Evolutionary conservation across 2,113 vertebrate species (phyloP).

Genomic region (Notothenia rossii): DNA sequence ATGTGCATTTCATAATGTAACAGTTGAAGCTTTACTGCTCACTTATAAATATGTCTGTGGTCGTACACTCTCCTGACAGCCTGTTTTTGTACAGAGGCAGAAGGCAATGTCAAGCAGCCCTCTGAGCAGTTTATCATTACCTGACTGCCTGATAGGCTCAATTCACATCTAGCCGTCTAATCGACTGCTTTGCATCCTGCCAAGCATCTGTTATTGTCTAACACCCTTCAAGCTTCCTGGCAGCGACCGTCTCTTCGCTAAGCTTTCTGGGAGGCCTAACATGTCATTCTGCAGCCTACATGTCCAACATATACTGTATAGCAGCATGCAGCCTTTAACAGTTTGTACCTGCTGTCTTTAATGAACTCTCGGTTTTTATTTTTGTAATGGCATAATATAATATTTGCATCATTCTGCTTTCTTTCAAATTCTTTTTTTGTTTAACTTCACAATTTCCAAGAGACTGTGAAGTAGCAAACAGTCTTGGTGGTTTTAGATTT

Average conservation of each 20-base stretch:
- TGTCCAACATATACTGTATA: conserved; percentile 17
- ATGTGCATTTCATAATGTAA: conserved; percentile 21
- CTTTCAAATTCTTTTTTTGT: not conserved
- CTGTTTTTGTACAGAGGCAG: conserved; percentile 16
- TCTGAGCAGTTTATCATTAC: conserved; percentile 28
- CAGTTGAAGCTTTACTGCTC: conserved; percentile 1
- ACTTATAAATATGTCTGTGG: not conserved
- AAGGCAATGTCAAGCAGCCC: conserved; percentile 39
- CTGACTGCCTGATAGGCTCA: conserved; percentile 23
- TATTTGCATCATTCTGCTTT: not conserved
- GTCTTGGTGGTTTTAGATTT: not conserved
- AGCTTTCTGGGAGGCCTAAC: conserved; percentile 37
- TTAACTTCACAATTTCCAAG: not conserved
- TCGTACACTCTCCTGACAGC: conserved; percentile 9
- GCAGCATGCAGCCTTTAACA: conserved; percentile 46
- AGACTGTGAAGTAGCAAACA: not conserved
- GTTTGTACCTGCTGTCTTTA: conserved; percentile 44
- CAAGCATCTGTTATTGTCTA: conserved; percentile 59
- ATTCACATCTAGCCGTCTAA: conserved; percentile 27
- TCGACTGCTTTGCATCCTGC: conserved; percentile 27
- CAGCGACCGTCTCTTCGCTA: conserved; percentile 27
- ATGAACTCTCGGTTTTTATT: not conserved
- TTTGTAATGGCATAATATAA: not conserved
- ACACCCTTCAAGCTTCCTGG: conserved; percentile 33
- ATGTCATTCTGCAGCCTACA: conserved; percentile 22